Evolutionary conservation across 2,113 vertebrate species (phyloP).

Genomic region (Alligator sinensis): DNA sequence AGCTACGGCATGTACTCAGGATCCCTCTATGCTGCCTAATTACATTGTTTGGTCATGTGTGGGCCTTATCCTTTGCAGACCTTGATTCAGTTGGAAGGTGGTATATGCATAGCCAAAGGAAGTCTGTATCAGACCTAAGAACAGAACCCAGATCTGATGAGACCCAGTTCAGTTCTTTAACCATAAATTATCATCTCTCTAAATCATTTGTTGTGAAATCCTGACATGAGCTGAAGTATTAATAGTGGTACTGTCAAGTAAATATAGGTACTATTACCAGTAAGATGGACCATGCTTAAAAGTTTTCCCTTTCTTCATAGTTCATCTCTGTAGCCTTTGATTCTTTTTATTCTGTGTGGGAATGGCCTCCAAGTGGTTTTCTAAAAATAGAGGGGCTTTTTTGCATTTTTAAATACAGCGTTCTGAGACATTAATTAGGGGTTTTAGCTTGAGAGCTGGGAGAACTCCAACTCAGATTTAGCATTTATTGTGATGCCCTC

Average conservation of each 20-base stretch:
- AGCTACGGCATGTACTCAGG: too few species aligned
- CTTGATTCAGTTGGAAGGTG: too few species aligned
- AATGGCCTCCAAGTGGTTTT: slow-evolving; percentile 20
- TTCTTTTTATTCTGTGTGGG: background rate
- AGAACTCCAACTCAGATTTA: slow-evolving; percentile 14
- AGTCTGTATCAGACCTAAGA: background rate
- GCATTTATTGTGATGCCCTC: background rate
- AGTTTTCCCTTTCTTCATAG: background rate
- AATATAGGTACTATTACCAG: background rate
- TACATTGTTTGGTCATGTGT: too few species aligned
- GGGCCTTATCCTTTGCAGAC: too few species aligned
- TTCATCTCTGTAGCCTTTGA: background rate
- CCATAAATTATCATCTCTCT: background rate
- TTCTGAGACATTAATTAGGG: background rate
- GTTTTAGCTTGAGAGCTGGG: background rate
- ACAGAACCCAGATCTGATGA: background rate
- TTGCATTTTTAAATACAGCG: background rate
- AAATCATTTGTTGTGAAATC: background rate
- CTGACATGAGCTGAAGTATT: background rate
- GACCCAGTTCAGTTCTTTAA: background rate
- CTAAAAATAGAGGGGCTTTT: slow-evolving; percentile 5
- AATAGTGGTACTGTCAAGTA: background rate
- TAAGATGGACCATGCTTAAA: background rate
- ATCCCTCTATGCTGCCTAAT: too few species aligned
- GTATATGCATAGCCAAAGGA: background rate